Percentiles rank a stretch among this genome's conserved stretches.
phyloP scores from a whole-genome alignment of 2,888 invertebrate genomes.

The Tenthredo scrophulariae region DNA sequence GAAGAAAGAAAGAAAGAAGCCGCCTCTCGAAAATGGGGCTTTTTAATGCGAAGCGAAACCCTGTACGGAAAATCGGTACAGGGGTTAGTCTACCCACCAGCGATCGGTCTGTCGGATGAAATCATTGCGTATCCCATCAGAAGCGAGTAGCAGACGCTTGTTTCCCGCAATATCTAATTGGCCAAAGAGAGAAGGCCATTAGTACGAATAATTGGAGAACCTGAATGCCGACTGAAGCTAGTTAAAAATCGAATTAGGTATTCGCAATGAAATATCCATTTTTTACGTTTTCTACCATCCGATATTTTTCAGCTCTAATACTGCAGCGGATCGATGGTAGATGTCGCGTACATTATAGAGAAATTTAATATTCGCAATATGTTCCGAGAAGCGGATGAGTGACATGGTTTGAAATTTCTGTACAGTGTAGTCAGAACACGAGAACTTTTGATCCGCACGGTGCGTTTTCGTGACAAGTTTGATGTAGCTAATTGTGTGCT shows the following conservation, averaged over 20 bases:
- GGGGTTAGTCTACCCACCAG: background rate
- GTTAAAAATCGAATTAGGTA: background rate
- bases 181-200: background rate
- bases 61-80: background rate
- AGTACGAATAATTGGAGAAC: conserved; percentile 14
- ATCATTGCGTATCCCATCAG: background rate
- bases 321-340: background rate
- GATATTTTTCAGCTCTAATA: background rate
- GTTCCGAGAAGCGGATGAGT: background rate
- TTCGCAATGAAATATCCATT: no score
- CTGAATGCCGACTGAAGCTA: background rate
- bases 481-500: background rate
- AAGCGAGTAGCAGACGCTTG: background rate
- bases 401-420: background rate
- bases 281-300: no score
- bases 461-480: background rate
- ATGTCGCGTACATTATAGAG: background rate
- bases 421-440: background rate
- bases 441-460: background rate
- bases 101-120: background rate
- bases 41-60: no score
- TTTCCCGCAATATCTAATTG: background rate
- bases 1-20: background rate
- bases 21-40: background rate
- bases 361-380: background rate